Percentiles rank a stretch among this genome's conserved stretches.
Evolutionary conservation across 2,113 vertebrate species (phyloP).

Genomic region (Petromus typicus): DNA sequence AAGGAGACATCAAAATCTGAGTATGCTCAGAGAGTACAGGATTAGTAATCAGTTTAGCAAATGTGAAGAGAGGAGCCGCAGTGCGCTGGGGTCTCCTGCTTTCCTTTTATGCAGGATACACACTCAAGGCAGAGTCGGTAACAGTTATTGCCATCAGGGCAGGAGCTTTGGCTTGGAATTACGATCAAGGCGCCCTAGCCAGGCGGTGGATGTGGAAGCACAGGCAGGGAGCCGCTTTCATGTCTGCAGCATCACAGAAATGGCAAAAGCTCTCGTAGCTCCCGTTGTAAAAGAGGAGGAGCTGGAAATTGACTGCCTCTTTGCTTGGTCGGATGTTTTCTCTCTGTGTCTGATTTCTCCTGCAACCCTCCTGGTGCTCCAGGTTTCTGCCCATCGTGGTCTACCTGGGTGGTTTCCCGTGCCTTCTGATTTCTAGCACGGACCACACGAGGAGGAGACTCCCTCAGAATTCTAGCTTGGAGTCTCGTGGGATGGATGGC

Average conservation of each 20-base stretch:
- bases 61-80: not conserved
- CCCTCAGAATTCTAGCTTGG: not conserved
- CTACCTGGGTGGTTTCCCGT: too few relatives aligned
- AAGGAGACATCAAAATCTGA: not conserved
- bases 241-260: not conserved
- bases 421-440: rapidly evolving
- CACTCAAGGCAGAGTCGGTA: rapidly evolving
- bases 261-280: not conserved
- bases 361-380: not conserved
- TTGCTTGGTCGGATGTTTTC: not conserved
- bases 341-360: not conserved
- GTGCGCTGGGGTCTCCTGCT: rapidly evolving
- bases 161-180: not conserved
- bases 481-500: not conserved
- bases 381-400: not conserved
- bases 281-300: rapidly evolving
- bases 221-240: not conserved
- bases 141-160: rapidly evolving
- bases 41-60: not conserved
- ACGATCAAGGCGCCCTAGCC: rapidly evolving
- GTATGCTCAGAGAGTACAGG: not conserved
- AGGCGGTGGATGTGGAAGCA: not conserved
- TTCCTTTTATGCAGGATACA: not conserved
- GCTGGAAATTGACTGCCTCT: too few relatives aligned
- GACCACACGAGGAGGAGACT: not conserved